These are phyloP conservation scores for Lethenteron camtschaticum DNA, from an alignment of 2,113 vertebrate genomes.

Conservation along the genomic window DNA sequence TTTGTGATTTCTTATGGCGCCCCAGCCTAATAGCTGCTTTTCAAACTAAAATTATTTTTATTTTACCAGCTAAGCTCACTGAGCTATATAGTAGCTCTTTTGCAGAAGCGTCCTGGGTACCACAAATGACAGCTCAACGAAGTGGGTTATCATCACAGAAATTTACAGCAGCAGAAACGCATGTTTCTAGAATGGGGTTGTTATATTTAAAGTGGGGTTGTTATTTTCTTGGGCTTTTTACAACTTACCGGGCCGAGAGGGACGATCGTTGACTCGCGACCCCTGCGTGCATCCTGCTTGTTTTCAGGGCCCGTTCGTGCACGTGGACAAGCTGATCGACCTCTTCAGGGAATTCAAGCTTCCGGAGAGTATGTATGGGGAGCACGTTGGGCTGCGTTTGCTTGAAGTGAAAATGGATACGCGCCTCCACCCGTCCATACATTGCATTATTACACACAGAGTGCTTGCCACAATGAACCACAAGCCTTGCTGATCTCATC, in stretches of 20 bases:
- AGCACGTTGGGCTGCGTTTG: no score
- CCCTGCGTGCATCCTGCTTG: background rate
- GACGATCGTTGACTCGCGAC: background rate
- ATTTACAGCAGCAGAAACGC: slow-evolving; percentile 5
- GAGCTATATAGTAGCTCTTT: no score
- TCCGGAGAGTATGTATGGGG: slow-evolving; percentile 60
- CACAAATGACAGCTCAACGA: background rate
- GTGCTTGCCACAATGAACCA: no score
- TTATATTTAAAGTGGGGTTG: background rate
- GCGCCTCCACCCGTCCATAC: no score
- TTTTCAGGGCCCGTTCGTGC: slow-evolving; percentile 78
- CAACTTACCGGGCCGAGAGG: background rate
- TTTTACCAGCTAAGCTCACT: no score
- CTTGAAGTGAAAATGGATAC: no score
- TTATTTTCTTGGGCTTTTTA: background rate
- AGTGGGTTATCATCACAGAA: background rate
- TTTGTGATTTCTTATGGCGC: no score
- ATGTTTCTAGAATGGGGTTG: slow-evolving; percentile 3
- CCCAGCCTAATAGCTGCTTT: no score
- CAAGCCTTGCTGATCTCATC: no score
- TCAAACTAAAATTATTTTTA: no score
- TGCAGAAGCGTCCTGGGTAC: no score
- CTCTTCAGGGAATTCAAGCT: slow-evolving; percentile 77
- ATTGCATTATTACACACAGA: no score
- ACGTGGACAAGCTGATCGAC: slow-evolving; percentile 95